Evolutionary conservation across 2,113 vertebrate genomes (phyloP).

Genomic region (Motacilla alba): DNA sequence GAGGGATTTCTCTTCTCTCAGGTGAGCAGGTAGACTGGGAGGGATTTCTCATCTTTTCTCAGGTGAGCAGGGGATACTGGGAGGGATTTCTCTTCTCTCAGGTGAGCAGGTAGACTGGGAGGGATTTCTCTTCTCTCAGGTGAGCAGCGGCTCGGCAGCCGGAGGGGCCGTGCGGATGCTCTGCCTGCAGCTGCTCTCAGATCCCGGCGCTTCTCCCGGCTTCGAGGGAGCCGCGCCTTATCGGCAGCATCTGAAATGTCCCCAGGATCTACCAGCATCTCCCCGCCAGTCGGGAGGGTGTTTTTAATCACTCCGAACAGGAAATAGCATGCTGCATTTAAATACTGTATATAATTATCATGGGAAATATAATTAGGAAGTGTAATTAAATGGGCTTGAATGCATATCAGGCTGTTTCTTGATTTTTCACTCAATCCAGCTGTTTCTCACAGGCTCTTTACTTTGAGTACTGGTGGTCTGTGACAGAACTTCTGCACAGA

Average conservation of each 20-base stretch:
- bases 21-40: too few species aligned
- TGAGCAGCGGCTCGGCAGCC: neutral
- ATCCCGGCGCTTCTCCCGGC: neutral
- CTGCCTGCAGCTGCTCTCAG: neutral
- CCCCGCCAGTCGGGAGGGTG: neutral
- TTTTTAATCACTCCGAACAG: conserved; percentile 60
- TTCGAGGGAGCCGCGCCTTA: neutral
- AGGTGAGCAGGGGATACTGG: too few species aligned
- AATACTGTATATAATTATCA: conserved; percentile 67
- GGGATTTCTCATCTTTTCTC: too few species aligned
- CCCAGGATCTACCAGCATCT: neutral
- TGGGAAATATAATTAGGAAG: conserved; percentile 70
- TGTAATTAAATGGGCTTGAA: conserved; percentile 64
- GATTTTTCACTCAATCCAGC: conserved; percentile 65
- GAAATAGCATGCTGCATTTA: conserved; percentile 64
- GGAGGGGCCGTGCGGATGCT: neutral
- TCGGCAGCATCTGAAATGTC: conserved; percentile 13
- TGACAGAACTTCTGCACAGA: conserved; percentile 8
- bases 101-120: too few species aligned
- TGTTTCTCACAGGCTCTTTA: conserved; percentile 61
- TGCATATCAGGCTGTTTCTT: conserved; percentile 40
- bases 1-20: too few species aligned
- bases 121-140: neutral
- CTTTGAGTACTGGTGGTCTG: conserved; percentile 66
- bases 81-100: too few species aligned